Percentiles rank a stretch among this genome's conserved stretches.
These are phyloP conservation scores for Nestor notabilis DNA, from an alignment of 2,113 vertebrate genomes.

Conservation along the genomic window DNA sequence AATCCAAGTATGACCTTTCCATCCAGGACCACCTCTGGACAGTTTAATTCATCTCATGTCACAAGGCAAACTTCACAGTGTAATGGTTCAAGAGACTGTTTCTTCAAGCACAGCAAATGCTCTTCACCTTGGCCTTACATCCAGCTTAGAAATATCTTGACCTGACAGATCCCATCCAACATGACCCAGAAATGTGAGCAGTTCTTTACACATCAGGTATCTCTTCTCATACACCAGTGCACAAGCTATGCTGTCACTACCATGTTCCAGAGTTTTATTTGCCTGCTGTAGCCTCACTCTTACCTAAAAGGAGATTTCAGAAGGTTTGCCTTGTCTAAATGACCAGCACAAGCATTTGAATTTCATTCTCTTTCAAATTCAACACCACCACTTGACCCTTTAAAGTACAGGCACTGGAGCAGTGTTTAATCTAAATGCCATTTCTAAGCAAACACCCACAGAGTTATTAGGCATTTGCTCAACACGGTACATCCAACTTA, in stretches of 20 bases:
- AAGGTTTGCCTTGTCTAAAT: background rate
- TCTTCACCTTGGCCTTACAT: background rate
- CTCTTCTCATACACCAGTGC: background rate
- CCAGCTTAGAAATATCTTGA: background rate
- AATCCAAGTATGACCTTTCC: background rate
- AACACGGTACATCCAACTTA: background rate
- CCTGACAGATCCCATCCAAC: background rate
- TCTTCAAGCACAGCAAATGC: background rate
- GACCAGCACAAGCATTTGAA: background rate
- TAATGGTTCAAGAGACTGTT: background rate
- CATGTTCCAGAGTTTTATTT: background rate
- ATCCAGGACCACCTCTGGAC: background rate
- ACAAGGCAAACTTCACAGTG: background rate
- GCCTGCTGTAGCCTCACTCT: background rate
- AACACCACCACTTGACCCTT: background rate
- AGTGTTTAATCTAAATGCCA: conserved; percentile 45
- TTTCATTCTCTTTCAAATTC: background rate
- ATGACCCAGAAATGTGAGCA: background rate
- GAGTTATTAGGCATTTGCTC: conserved; percentile 40
- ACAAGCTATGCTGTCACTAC: background rate
- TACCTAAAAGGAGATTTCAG: background rate
- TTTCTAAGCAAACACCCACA: conserved; percentile 19
- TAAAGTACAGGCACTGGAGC: background rate
- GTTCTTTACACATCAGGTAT: background rate
- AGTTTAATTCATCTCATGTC: background rate